Evolutionary conservation across 2,113 vertebrate species (phyloP), one percentile per base, ranked within the genome.

Genomic region (Murina feae): DNA sequence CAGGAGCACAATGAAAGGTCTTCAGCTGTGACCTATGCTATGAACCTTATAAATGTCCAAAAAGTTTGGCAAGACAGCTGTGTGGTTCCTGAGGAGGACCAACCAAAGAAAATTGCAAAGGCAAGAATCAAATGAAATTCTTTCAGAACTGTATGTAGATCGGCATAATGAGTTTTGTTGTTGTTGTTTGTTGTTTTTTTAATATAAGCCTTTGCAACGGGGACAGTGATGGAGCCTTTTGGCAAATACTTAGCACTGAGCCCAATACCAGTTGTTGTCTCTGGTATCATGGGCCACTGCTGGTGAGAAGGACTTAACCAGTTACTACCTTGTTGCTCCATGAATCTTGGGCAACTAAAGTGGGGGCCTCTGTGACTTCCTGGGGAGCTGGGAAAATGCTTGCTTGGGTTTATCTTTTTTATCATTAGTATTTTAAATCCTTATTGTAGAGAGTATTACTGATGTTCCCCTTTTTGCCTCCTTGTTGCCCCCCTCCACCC

Each of bases 81-180:
- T 81, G 55, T 96, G 85, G 96, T 97, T 95, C 96, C 97, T 53
- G 98, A 98, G 90, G 98, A 98, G 86, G 98, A 99, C 84, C 97
- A 98, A 97, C 99, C 99, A 87, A 99, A 98, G 97, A 99, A 97
- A 98, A 98, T 99, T 76, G 98, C 98, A 94, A 99, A 99, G 99
- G 99, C 98, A 99, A 97, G 98, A 96, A 96, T 97, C 94, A 95
- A 96, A 96, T 94, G 90, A 96, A 87, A 74, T 90, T 18, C 53
- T 97, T 96, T 97, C 81, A 96, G 96, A 96, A 96, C 87, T 87
- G 86, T 53, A 63, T 87, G 86, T 53, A 63, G 35, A 60, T 58
- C 39, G 30, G 30, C 51, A 35, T 23, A 39, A 23, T 47, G 49
- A 71, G 28, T 47, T 18, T 75, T 32, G 42, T 74, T 30, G 30